Base-by-base conservation (phyloP, 2,888 invertebrate genomes). In the Dryadula phaetusa region DNA sequence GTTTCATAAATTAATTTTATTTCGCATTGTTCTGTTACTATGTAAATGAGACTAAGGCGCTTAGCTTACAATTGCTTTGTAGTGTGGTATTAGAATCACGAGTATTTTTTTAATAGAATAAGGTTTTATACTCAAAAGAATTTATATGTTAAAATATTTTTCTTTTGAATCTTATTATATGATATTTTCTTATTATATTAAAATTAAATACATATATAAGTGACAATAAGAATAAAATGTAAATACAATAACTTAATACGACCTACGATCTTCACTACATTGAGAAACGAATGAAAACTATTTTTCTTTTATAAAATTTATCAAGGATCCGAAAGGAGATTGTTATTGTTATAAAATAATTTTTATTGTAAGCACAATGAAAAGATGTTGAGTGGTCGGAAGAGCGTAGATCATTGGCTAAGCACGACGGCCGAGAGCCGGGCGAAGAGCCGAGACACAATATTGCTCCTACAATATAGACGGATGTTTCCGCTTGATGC, bases 401-500 rank as follows among this genome's bases (percentile, higher is more conserved):
- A 49, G 32, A 52, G 42, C 49, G 42, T 49, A 52, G 64, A 65
- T 65, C 64, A 64, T 49, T 28, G 58, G 64, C 42, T 65, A 52
- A 65, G 64, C 49, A 60, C 37, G 52, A 25, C 52, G 49, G 56
- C 16, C 37, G 63, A 60, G 54, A 64, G 63, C 60, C 25, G 60
- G 60, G 60, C 32, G 40, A 54, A 37, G 42, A 76, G 82, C 81
- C 82, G 82, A 86, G 86, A 84, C 85, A 82, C 84, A 86, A 90
- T 88, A 90, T 88, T 86, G 86, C 82, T 85, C 82, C 81, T 81
- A 87, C 85, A 88, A 85, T 89, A 86, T 87, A 85, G 84, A 83
- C 82, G 82, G 83, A 87, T 88, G 86, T 90, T 92, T 92, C 92
- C 92, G 92, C 92, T 88, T 92, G 92, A 92, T 92, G 92, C 92